Conservation (phyloP, 37 sponge, comb jelly and placozoan species). For the Hormiphora californensis region DNA sequence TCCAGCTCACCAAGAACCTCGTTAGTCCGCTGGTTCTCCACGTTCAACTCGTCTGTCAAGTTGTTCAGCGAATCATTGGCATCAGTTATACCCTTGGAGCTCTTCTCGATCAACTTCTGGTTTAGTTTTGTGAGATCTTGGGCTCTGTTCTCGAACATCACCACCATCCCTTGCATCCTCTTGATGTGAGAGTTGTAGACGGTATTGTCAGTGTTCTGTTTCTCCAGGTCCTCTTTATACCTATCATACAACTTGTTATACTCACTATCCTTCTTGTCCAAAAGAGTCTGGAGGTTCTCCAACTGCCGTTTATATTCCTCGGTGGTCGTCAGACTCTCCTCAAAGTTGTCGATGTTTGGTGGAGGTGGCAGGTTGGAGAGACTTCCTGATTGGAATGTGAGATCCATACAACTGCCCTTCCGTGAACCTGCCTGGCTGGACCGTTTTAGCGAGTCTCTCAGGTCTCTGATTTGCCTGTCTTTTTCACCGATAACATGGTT, state of each 20-base stretch:
- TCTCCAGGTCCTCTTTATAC: constrained; percentile 31
- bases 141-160: not conserved
- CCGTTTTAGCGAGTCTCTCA: constrained; percentile 2
- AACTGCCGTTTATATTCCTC: constrained; percentile 18
- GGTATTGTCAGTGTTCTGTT: not conserved
- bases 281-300: not conserved
- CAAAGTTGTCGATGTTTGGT: not conserved
- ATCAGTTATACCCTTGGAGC: constrained; percentile 39
- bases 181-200: constrained; percentile 43
- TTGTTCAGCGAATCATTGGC: constrained; percentile 24
- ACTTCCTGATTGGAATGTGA: not conserved
- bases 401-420: constrained; percentile 1
- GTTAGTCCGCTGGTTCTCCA: not conserved
- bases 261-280: constrained; percentile 19
- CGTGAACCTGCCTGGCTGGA: not conserved
- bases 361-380: constrained; percentile 20
- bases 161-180: constrained; percentile 27
- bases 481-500: constrained; percentile 49
- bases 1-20: constrained; percentile 29
- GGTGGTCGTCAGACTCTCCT: not conserved
- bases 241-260: not conserved
- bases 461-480: constrained; percentile 23
- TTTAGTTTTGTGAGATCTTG: not conserved
- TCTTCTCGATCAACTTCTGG: not conserved
- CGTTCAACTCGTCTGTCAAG: constrained; percentile 1